Base-by-base conservation (phyloP, 2,888 invertebrate species). In the Diaphora mendica region DNA sequence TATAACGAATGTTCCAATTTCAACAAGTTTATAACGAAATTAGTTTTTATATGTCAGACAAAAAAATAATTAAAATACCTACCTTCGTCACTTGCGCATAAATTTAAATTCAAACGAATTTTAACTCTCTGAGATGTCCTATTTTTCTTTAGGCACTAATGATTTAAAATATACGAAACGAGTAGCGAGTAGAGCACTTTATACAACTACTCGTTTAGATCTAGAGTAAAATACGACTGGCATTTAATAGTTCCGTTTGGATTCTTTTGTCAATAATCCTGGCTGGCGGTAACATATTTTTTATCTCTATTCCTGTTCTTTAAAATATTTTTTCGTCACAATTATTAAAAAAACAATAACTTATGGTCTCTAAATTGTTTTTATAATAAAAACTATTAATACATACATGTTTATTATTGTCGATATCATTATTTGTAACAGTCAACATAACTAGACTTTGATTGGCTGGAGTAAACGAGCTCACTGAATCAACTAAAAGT, bases 401-500 rank as follows among this genome's bases (percentile, higher is more conserved):
- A 73, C 70, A 51, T 70, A 74, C 73, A 70, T 74, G 39, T n/a
- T 73, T 66, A 20, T 33, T 69, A 15, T 33, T 44, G 20, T 66
- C 68, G 26, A 23, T 13, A 9, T 67, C 67, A 67, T 70, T 55
- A 26, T 70, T 42, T 30, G 33, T n/a, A 35, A 35, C 59, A 48
- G 44, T 66, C 66, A 70, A 48, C 26, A 55, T 64, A 64, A 48
- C 17, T 35, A 26, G 55, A 55, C 39, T 69, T 67, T 44, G 39
- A 44, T 26, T 35, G 66, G 23, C 67, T 67, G 33, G 26, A 70
- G 39, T 70, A 26, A 70, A 44, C 39, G n/a, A 42, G 30, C 26
- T 64, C n/a, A 39, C 15, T 17, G 20, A 71, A 64, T 68, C 51
- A 13, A 39, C 64, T 35, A 13, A 68, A 26, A 64, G 64, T 71